These are phyloP conservation scores for Lepidurus arcticus DNA, from an alignment of 1,140 invertebrate species.

Conservation along the genomic window DNA sequence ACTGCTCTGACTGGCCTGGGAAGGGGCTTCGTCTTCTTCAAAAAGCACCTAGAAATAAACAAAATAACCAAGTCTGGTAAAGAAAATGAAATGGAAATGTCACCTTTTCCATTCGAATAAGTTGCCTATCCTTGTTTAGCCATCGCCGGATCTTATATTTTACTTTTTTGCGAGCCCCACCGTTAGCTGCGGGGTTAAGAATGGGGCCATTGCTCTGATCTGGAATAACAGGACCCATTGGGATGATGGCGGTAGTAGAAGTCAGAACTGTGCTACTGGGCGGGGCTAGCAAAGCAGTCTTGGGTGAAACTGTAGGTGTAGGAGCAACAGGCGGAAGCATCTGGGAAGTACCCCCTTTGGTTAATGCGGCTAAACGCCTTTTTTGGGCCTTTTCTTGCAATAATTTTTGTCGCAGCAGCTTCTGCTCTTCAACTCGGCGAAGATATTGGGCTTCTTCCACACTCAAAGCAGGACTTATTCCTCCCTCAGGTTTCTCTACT, in stretches of 20 bases:
- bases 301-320: not conserved
- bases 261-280: not conserved
- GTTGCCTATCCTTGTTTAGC: not conserved
- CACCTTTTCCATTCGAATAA: constrained; percentile 7
- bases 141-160: constrained; percentile 4
- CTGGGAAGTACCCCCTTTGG: not conserved
- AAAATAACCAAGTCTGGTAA: not conserved
- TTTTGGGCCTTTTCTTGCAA: not conserved
- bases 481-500: not conserved
- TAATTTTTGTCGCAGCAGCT: not conserved
- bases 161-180: not conserved
- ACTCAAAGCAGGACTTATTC: not conserved
- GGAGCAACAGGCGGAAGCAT: not conserved
- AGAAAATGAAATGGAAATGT: not conserved
- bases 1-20: not conserved
- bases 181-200: not conserved
- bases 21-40: not conserved
- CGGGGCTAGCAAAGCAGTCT: not conserved
- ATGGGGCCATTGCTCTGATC: not conserved
- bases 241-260: not conserved
- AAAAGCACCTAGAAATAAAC: not conserved
- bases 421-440: not conserved
- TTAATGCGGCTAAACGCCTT: not conserved
- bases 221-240: not conserved
- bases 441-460: not conserved